Evolutionary conservation across 2,888 invertebrate species (phyloP), one percentile per base, ranked within the genome.

Genomic region (Pomacea canaliculata): DNA sequence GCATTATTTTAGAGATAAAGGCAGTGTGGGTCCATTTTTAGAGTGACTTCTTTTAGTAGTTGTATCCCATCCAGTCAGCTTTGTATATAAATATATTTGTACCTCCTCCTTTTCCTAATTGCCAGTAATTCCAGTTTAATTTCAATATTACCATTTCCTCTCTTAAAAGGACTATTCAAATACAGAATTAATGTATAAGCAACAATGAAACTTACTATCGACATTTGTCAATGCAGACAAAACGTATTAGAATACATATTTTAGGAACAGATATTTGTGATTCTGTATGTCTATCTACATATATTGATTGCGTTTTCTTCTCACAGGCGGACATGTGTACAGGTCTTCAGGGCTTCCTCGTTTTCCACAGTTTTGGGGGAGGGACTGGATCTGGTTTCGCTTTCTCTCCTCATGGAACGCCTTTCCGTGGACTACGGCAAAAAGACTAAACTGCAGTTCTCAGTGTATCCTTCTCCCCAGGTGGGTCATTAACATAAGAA

Each of bases 281-380:
- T 0, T 23, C 23, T 23, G 23, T 23, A 23, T 23, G 23, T 23
- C 23, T 23, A 23, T 23, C 23, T 23, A 23, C 23, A 23, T 23
- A 23, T 23, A 23, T 23, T 23, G 23, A 23, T 23, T 23, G 23
- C 23, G 23, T 23, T 37, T 37, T 5, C 27, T 18, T 73, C 23
- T 81, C 78, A 27, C 75, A 85, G 85, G 84, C 85, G 76, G 90
- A 90, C 76, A 88, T 89, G 76, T 90, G 90, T 78, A 86, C 89
- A 60, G 90, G 90, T 67, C 85, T 90, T 18, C 90, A 90, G 78
- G 90, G 90, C 37, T 90, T 90, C 81, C 84, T 90, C 69, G 94
- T 97, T 78, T 97, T 96, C 91, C 96, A 97, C 90, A 96, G 96
- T 10, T 97, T 97, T 83, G 92, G 96, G 94, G 89, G 89, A 76